Conservation (phyloP, 2,888 invertebrate species). For the Hydraecia micacea region DNA sequence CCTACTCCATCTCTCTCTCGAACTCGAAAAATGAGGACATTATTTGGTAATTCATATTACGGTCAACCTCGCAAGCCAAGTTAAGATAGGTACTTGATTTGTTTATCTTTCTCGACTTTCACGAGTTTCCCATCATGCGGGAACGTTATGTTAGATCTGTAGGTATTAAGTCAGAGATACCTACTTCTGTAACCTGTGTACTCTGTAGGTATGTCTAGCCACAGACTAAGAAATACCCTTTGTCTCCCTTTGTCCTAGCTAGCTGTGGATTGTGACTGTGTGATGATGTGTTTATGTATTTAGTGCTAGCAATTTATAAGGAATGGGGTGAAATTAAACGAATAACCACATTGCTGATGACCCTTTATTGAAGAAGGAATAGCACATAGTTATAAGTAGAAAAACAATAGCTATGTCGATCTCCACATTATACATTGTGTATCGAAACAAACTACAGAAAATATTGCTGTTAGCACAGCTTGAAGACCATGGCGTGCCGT, state of each 20-base stretch:
- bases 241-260: too few species aligned
- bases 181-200: neutral
- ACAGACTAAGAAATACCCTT: too few species aligned
- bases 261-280: neutral
- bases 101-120: too few species aligned
- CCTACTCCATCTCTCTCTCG: too few species aligned
- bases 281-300: neutral
- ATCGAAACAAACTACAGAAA: slow-evolving; percentile 49
- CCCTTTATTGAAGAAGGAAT: slow-evolving; percentile 25
- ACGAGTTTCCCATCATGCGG: too few species aligned
- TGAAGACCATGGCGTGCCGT: slow-evolving; percentile 16
- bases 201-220: neutral
- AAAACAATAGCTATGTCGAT: slow-evolving; percentile 40
- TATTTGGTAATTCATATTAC: too few species aligned
- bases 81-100: too few species aligned
- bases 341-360: slow-evolving; percentile 25
- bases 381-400: neutral
- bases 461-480: slow-evolving; percentile 39
- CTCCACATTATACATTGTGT: slow-evolving; percentile 35
- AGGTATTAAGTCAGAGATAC: too few species aligned
- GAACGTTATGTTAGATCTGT: too few species aligned
- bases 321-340: slow-evolving; percentile 12
- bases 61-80: too few species aligned
- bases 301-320: neutral
- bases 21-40: too few species aligned